Percentiles rank a stretch among this genome's conserved stretches.
These are phyloP conservation scores for Eidolon dupreanum DNA, from an alignment of 2,797 vertebrate species.

Conservation along the genomic window DNA sequence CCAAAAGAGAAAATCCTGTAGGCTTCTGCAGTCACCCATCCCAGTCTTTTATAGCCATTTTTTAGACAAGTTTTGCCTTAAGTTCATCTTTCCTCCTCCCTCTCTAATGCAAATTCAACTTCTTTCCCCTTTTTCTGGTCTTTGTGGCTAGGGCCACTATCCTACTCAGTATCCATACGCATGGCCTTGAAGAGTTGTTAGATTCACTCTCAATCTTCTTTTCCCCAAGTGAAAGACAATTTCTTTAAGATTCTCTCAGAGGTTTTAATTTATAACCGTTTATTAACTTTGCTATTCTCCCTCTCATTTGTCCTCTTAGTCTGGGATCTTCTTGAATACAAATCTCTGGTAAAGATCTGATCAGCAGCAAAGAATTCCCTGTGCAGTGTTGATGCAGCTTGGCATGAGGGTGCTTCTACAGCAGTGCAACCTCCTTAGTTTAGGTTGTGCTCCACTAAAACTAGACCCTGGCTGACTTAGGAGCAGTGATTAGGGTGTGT, in stretches of 20 bases:
- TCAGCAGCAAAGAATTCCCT: background rate
- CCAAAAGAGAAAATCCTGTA: background rate
- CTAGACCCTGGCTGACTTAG: background rate
- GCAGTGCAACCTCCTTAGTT: background rate
- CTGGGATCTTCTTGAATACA: background rate
- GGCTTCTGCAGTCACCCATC: background rate
- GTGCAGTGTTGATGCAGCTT: background rate
- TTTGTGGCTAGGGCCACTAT: background rate
- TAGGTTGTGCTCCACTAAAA: background rate
- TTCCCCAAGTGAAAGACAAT: constrained; percentile 27
- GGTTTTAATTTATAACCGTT: background rate
- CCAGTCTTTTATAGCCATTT: background rate
- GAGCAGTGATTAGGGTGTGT: background rate
- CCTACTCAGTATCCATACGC: background rate
- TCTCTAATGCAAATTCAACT: constrained; percentile 25
- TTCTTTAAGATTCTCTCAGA: constrained; percentile 5
- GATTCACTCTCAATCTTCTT: constrained; percentile 43
- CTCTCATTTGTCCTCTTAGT: constrained; percentile 11
- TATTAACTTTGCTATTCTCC: background rate
- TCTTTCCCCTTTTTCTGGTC: background rate
- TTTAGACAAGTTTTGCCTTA: background rate
- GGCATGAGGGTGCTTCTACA: background rate
- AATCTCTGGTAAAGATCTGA: background rate
- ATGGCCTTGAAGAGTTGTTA: background rate
- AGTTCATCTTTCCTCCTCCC: background rate